Base-by-base conservation (phyloP, 2,797 vertebrate species). In the Oreochromis mossambicus region DNA sequence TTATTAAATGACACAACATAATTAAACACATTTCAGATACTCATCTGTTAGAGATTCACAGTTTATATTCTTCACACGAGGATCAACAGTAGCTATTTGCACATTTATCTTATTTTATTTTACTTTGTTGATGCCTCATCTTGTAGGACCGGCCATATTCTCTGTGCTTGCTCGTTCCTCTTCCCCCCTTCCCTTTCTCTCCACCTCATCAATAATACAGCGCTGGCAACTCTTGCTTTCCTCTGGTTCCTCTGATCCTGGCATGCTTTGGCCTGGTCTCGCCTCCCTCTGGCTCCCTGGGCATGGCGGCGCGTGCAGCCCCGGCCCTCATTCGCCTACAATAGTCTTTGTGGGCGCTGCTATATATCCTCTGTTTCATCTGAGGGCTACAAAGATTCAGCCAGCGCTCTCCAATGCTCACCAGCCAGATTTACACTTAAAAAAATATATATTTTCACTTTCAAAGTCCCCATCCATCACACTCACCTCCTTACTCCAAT, bases 141-240 rank as follows among this genome's bases (percentile, higher is more conserved):
- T 89, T 86, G 80, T 52, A 85, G 26, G 46, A 75, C 70, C 46
- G 51, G 82, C 90, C 91, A 88, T 88, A 48, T 91, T 88, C 86
- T 91, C 86, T 83, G 43, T 79, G 63, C 81, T 54, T 82, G 55
- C 78, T 79, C 77, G 78, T 78, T 55, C 81, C 46, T 26, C 78
- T 81, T 81, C 81, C 78, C 32, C 83, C 51, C 84, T 91, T 91
- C 91, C 46, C 80, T 89, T 83, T 91, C 92, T 90, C 92, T 94
- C 91, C 32, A 26, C 86, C 94, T 95, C 95, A 96, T 97, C 94
- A 96, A 96, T 97, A 95, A 96, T 94, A 95, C 93, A 96, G 89
- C 13, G 70, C 90, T 94, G 95, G 95, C 94, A 96, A 93, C 94
- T 92, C 91, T 94, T 89, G 90, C 91, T 84, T 91, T 89, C 92